Evolutionary conservation across 2,888 invertebrate genomes (phyloP).

Genomic region (Sturmia bella): DNA sequence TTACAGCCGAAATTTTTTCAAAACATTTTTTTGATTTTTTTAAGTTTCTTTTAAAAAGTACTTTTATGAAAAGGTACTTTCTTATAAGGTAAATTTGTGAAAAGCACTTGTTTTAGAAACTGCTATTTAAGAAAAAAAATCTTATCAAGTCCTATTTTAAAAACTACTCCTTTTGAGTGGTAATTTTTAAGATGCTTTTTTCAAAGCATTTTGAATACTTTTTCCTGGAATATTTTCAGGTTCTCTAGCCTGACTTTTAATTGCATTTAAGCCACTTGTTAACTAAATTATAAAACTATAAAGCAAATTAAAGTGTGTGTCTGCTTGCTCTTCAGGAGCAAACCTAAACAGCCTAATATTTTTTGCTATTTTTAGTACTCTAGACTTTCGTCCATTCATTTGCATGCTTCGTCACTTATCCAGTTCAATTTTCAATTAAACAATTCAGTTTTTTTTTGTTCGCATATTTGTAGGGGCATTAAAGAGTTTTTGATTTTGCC

Average conservation of each 20-base stretch:
- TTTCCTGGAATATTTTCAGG: no score
- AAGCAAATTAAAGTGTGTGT: constrained; percentile 21
- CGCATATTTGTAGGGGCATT: constrained; percentile 6
- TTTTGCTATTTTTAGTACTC: background rate
- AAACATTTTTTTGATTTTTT: no score
- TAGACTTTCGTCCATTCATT: background rate
- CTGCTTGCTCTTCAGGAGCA: background rate
- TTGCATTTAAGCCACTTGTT: constrained; percentile 74
- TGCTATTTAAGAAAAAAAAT: no score
- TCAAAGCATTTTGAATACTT: background rate
- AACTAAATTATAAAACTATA: constrained; percentile 76
- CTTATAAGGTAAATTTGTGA: background rate
- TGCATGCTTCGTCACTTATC: constrained; percentile 52
- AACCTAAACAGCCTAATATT: background rate
- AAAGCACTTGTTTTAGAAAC: background rate
- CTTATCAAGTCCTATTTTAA: no score
- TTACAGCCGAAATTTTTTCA: no score
- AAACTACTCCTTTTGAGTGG: no score
- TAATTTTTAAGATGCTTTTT: no score
- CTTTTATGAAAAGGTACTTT: background rate
- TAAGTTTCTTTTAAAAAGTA: background rate
- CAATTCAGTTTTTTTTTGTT: constrained; percentile 27
- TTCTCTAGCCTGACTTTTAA: background rate
- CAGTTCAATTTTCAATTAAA: constrained; percentile 65
- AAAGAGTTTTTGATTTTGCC: constrained; percentile 45